phyloP scores from a whole-genome alignment of 2,113 vertebrate species.

The Hyperopisus bebe region DNA sequence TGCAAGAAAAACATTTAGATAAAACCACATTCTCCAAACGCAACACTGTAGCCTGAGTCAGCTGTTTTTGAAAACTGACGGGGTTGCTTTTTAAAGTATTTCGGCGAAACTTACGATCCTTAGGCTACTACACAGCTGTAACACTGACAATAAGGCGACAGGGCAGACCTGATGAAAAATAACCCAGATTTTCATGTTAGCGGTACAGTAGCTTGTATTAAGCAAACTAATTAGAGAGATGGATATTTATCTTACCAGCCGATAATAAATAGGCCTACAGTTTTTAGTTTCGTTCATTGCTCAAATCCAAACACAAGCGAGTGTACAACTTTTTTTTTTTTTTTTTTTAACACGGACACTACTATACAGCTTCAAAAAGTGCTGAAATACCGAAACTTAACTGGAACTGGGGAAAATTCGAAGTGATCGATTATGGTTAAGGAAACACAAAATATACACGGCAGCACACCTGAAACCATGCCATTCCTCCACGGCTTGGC shows the following conservation, averaged over 20 bases:
- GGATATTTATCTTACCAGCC: not conserved
- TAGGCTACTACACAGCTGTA: not conserved
- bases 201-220: not conserved
- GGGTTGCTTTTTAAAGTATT: not conserved
- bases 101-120: not conserved
- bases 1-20: not conserved
- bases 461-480: slow-evolving; percentile 33
- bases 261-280: not conserved
- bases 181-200: not conserved
- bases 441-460: not conserved
- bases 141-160: not conserved
- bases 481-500: slow-evolving; percentile 42
- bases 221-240: not conserved
- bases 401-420: not conserved
- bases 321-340: not conserved
- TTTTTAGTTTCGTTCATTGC: not conserved
- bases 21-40: not conserved
- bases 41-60: not conserved
- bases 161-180: not conserved
- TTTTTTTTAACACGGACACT: not conserved
- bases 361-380: not conserved
- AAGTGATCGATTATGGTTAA: not conserved
- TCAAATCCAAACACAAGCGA: not conserved
- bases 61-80: not conserved
- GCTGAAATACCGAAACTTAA: not conserved